Percentiles rank a stretch among this genome's conserved stretches.
Evolutionary conservation across 2,888 invertebrate genomes (phyloP).

Genomic region (Drosophila paucipuncta): DNA sequence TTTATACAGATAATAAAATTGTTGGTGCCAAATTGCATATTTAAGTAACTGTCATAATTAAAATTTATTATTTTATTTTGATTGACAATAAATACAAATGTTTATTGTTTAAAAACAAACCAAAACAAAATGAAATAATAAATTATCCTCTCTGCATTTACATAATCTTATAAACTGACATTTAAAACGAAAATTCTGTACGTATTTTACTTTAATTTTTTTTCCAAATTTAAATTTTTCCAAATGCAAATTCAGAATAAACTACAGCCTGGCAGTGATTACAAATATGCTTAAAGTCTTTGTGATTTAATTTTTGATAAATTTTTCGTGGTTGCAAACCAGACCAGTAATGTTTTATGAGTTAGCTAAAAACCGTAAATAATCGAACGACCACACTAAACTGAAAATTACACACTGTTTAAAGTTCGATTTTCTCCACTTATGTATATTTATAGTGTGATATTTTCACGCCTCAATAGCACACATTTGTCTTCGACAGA

Average conservation of each 20-base stretch:
- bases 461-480: constrained; percentile 79
- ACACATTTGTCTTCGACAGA: constrained; percentile 70
- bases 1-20: background rate
- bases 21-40: background rate
- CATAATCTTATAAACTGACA: constrained; percentile 27
- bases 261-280: background rate
- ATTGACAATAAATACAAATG: background rate
- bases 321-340: constrained; percentile 8
- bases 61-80: background rate
- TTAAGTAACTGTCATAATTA: background rate
- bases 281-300: constrained; percentile 8
- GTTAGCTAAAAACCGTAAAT: constrained; percentile 61
- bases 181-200: constrained; percentile 15
- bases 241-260: background rate
- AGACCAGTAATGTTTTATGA: background rate
- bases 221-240: background rate
- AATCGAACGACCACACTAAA: constrained; percentile 51
- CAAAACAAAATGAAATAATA: background rate
- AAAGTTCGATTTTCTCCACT: constrained; percentile 44
- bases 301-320: constrained; percentile 18
- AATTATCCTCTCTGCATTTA: background rate
- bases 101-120: background rate
- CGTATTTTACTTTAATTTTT: constrained; percentile 7
- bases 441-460: constrained; percentile 76
- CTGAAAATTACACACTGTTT: constrained; percentile 61